phyloP scores from a whole-genome alignment of 2,888 invertebrate species.

The Polymixis flavicincta region DNA sequence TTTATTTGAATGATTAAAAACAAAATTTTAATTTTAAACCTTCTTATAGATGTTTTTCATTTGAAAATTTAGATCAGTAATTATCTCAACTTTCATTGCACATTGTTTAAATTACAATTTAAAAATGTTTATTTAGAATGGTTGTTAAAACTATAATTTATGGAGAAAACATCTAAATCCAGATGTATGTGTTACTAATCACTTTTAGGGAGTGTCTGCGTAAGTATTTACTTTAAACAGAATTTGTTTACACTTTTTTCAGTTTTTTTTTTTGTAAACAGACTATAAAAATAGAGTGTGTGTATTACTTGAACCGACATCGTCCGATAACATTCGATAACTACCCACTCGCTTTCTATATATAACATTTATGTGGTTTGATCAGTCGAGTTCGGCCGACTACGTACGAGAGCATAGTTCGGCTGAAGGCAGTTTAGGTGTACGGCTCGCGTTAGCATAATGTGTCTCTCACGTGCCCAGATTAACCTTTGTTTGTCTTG shows the following conservation, averaged over 20 bases:
- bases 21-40: neutral
- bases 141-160: neutral
- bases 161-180: neutral
- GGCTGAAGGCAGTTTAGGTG: neutral
- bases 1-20: neutral
- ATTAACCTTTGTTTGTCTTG: slow-evolving; percentile 59
- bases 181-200: neutral
- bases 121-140: neutral
- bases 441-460: slow-evolving; percentile 43
- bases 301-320: neutral
- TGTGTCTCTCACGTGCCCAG: slow-evolving; percentile 53
- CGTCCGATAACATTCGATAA: neutral
- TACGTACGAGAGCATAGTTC: neutral
- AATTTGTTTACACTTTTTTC: neutral
- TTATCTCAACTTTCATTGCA: too few species aligned
- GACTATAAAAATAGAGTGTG: neutral
- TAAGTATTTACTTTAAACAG: neutral
- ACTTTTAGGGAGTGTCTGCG: neutral
- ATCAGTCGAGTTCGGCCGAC: neutral
- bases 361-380: neutral
- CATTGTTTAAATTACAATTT: neutral
- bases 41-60: neutral
- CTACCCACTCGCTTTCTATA: neutral
- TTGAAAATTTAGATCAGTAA: neutral
- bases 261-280: too few species aligned